Conservation (phyloP, 2,888 invertebrate species). For the Drosophila seclusa region DNA sequence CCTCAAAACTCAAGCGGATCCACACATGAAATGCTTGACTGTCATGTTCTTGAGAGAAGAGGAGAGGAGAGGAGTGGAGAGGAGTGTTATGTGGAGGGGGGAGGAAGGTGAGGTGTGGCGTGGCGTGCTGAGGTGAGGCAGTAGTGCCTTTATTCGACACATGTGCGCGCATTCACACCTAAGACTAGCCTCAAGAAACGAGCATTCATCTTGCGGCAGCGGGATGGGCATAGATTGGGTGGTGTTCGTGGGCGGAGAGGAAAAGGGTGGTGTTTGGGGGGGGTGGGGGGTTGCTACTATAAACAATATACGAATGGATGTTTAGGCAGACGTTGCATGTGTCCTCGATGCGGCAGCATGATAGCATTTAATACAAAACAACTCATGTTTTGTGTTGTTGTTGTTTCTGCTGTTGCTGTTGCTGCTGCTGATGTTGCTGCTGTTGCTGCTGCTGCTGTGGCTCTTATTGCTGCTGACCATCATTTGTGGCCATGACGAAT, state of each 20-base stretch:
- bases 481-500: constrained; percentile 71
- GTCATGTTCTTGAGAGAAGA: constrained; percentile 7
- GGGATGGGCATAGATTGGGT: neutral
- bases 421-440: constrained; percentile 2
- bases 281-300: constrained; percentile 6
- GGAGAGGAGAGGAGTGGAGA: neutral
- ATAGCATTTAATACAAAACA: constrained; percentile 73
- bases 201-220: constrained; percentile 16
- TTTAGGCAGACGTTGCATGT: constrained; percentile 28
- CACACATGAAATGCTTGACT: constrained; percentile 38
- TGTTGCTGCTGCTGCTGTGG: constrained; percentile 16
- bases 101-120: neutral
- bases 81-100: neutral
- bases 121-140: constrained; percentile 4
- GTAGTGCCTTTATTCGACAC: constrained; percentile 69
- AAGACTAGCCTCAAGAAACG: constrained; percentile 63
- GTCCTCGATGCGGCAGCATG: constrained; percentile 60
- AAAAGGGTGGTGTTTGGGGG: neutral
- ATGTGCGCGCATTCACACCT: constrained; percentile 80
- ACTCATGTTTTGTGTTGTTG: constrained; percentile 10
- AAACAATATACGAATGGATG: constrained; percentile 33
- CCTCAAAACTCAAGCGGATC: constrained; percentile 32
- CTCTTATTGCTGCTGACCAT: constrained; percentile 39
- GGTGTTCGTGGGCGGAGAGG: neutral
- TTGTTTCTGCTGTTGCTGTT: constrained; percentile 2